A percentile compares a stretch with the other conserved stretches of the same genome.
Conservation (phyloP, 2,797 vertebrate species). For the Geotrypetes seraphini region DNA sequence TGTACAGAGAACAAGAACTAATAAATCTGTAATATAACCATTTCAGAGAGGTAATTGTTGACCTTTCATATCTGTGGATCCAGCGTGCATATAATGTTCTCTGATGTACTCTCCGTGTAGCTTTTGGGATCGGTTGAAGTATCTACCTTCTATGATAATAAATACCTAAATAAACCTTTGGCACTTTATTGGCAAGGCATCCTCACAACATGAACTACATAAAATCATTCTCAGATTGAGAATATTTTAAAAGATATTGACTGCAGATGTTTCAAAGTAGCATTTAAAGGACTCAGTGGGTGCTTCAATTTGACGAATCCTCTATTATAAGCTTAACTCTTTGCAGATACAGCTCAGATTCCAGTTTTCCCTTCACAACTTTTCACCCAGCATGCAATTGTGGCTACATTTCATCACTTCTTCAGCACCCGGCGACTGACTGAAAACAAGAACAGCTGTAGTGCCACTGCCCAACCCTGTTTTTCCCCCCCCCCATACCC, state of each 20-base stretch:
- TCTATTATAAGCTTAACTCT: conserved; percentile 54
- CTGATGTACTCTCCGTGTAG: conserved; percentile 1
- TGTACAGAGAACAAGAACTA: too few relatives aligned
- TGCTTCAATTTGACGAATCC: conserved; percentile 57
- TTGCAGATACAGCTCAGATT: conserved; percentile 57
- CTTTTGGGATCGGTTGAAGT: conserved; percentile 29
- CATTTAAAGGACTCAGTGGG: conserved; percentile 67
- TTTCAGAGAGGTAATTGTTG: conserved; percentile 10
- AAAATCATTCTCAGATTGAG: conserved; percentile 70
- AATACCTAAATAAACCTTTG: conserved; percentile 51
- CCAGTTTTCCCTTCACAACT: conserved; percentile 69
- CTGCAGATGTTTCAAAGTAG: conserved; percentile 65
- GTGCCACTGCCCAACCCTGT: conserved; percentile 72
- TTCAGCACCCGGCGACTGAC: conserved; percentile 66
- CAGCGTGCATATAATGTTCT: conserved; percentile 7
- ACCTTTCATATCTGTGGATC: background rate
- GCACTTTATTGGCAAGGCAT: conserved; percentile 48
- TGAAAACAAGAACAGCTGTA: conserved; percentile 83
- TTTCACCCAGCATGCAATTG: conserved; percentile 72
- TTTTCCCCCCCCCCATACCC: conserved; percentile 71
- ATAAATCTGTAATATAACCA: too few relatives aligned
- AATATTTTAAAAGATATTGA: conserved; percentile 61
- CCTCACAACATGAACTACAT: conserved; percentile 63
- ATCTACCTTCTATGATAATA: conserved; percentile 33
- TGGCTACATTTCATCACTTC: conserved; percentile 74